These are phyloP conservation scores for Bellardia pandia DNA, from an alignment of 2,888 invertebrate genomes.

Conservation along the genomic window DNA sequence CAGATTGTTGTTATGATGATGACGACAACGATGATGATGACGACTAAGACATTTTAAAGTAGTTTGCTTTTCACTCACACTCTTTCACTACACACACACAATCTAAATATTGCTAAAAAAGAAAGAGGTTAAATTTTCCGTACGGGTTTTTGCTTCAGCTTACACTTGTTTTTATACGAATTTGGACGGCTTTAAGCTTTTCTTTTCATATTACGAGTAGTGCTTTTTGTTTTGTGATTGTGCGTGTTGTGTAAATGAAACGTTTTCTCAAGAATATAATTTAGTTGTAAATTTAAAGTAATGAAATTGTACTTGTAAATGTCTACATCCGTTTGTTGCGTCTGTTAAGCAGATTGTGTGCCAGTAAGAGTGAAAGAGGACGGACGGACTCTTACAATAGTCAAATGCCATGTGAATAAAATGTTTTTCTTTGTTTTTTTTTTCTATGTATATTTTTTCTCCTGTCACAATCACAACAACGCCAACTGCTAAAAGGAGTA, in stretches of 20 bases:
- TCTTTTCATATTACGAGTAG: neutral
- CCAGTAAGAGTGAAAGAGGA: neutral
- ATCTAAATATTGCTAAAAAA: conserved; percentile 16
- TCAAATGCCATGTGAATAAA: conserved; percentile 20
- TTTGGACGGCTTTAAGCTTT: conserved; percentile 8
- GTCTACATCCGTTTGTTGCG: conserved; percentile 54
- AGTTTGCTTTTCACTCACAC: neutral
- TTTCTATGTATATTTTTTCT: neutral
- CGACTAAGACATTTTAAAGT: conserved; percentile 20
- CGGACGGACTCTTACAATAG: neutral
- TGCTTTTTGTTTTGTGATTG: neutral
- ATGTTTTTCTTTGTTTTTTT: conserved; percentile 22
- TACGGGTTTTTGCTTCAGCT: conserved; percentile 6
- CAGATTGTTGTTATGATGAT: conserved; percentile 39
- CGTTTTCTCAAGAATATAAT: conserved; percentile 63
- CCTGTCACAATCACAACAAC: neutral
- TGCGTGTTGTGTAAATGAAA: conserved; percentile 3
- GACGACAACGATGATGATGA: conserved; percentile 42
- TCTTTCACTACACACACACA: neutral
- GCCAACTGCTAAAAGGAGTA: conserved; percentile 16
- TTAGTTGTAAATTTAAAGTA: conserved; percentile 69
- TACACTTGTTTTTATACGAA: conserved; percentile 18
- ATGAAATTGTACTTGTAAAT: conserved; percentile 66
- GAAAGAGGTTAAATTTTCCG: conserved; percentile 43
- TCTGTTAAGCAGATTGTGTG: neutral